Conservation (phyloP, 2,113 vertebrate genomes). For the Craseonycteris thonglongyai region DNA sequence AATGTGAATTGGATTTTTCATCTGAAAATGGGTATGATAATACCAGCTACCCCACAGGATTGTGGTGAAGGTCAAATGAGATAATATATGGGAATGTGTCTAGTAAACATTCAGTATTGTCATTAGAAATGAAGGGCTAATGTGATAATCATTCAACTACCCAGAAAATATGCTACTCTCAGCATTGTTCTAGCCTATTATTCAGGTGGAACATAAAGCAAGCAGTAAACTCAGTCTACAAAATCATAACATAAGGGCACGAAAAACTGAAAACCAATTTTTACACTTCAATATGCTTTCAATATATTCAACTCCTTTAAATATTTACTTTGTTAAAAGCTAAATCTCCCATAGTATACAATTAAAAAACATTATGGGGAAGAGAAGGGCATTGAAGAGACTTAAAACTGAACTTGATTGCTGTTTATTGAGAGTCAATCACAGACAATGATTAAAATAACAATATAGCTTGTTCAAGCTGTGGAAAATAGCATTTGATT, state of each 20-base stretch:
- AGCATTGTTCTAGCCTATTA: background rate
- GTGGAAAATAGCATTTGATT: background rate
- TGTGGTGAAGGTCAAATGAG: background rate
- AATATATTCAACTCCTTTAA: background rate
- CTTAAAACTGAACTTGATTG: background rate
- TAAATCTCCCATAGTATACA: background rate
- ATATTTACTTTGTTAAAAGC: background rate
- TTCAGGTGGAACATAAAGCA: background rate
- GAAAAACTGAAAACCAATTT: background rate
- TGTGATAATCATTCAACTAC: background rate
- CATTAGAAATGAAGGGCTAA: background rate
- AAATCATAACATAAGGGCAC: background rate
- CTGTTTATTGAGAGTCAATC: background rate
- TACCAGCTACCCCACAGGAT: background rate
- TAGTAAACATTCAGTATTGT: background rate
- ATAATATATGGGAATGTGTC: background rate
- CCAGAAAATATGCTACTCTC: background rate
- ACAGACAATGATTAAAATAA: background rate
- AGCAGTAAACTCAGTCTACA: background rate
- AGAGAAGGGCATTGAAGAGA: background rate
- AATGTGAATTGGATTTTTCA: background rate
- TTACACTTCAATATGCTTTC: background rate
- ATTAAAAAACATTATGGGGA: background rate
- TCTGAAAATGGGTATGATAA: background rate
- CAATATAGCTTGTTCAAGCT: background rate